Base-by-base conservation (phyloP, 2,888 invertebrate species). In the Taenaris catops region DNA sequence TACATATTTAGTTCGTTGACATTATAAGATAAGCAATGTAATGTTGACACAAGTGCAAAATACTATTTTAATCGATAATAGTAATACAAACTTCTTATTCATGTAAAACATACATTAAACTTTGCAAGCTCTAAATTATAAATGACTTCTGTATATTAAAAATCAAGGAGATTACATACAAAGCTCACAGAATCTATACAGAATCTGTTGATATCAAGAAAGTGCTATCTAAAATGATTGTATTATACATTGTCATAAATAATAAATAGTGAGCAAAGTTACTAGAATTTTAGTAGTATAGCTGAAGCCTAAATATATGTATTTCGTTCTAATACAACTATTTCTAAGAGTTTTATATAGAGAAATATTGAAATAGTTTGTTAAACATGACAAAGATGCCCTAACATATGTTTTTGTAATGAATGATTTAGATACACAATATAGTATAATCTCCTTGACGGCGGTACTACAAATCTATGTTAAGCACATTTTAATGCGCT, bases 61-160 rank as follows among this genome's bases (percentile, higher is more conserved):
- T 72, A 75, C 64, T 78, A 76, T 61, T 64, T n/a, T 59, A 65
- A 49, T 65, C 49, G 51, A 64, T 66, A 69, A 68, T 65, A 68
- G 69, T 74, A 74, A 70, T 80, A 80, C 72, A 78, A 80, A 70
- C 58, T 53, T 62, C 60, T 71, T 68, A 66, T 55, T 58, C 52
- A 58, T 55, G 56, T 60, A 51, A 60, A 59, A 57, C 54, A 53
- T 63, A 62, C 55, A 53, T 58, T 60, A 61, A 57, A 59, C 55
- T 61, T 66, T 55, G 63, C 64, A 74, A 73, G 73, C 73, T 62
- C 60, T 58, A 62, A 56, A 63, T 57, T 55, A 62, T 58, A 56
- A 56, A 49, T 44, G 46, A 60, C 48, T 57, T 55, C 52, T 52
- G 43, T 55, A 55, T 56, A 37, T 35, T 38, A 34, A 17, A n/a